A percentile compares a stretch with the other conserved stretches of the same genome.
phyloP scores from a whole-genome alignment of 2,797 vertebrate genomes.

The Gymnoscopelus braueri region DNA sequence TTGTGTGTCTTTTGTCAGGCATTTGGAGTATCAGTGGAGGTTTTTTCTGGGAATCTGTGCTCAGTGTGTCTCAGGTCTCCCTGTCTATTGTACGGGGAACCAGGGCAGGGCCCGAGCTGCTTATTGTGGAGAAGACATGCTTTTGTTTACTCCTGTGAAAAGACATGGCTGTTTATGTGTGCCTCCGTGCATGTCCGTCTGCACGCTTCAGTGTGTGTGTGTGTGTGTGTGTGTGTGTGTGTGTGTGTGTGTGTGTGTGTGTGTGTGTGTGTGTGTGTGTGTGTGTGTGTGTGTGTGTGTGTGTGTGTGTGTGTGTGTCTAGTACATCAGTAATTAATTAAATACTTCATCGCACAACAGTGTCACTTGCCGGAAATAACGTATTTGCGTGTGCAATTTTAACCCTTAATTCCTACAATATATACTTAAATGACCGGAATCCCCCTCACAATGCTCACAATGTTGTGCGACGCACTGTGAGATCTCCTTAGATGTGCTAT shows the following conservation, averaged over 20 bases:
- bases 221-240: background rate
- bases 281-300: constrained; percentile 12
- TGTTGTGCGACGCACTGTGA: too few relatives aligned
- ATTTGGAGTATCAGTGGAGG: constrained; percentile 40
- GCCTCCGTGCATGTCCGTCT: background rate
- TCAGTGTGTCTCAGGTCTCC: constrained; percentile 64
- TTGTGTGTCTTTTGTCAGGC: constrained; percentile 54
- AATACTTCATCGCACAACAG: too few relatives aligned
- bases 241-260: constrained; percentile 2
- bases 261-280: constrained; percentile 2
- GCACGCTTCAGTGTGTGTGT: background rate
- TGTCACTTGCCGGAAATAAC: too few relatives aligned
- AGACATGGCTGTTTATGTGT: constrained; percentile 9
- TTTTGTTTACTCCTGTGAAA: constrained; percentile 67
- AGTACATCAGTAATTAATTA: too few relatives aligned
- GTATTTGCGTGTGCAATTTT: too few relatives aligned
- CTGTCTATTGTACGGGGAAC: constrained; percentile 58
- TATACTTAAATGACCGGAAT: too few relatives aligned
- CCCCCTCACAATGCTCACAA: too few relatives aligned
- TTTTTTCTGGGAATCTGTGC: constrained; percentile 58
- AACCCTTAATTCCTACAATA: too few relatives aligned
- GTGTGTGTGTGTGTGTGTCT: constrained; percentile 17
- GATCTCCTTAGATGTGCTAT: too few relatives aligned
- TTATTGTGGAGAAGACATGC: constrained; percentile 58
- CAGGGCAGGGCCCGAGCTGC: constrained; percentile 59